Base-by-base conservation (phyloP, 2,113 vertebrate species). In the Crotalus viridis region DNA sequence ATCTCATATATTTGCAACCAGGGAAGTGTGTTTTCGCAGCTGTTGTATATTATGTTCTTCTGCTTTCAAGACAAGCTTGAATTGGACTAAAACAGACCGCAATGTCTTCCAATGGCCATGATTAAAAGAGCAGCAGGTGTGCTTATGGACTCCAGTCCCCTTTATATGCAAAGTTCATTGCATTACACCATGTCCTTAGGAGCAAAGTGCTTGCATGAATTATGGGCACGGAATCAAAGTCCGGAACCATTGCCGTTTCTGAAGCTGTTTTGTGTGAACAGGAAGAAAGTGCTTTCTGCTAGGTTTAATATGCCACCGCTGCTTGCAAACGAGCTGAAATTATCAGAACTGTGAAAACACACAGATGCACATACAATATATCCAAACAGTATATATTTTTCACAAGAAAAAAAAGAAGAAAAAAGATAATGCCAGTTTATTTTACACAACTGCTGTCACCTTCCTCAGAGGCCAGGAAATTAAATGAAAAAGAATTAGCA, bases 141-240 rank as follows among this genome's bases (percentile, higher is more conserved):
- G 91, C 94, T 93, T 91, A 52, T 93, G 88, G 89, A 64, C 93
- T 69, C 56, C 91, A 93, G 26, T 59, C 92, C 92, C 90, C 94
- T 95, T 55, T 54, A 59, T 22, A 39, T 94, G 93, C 94, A 92
- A 95, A 95, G 85, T 64, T 95, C 92, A 96, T 54, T 88, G 90
- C 48, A 55, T 61, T 24, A 12, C 94, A 87, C 91, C 96, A 91
- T 85, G 94, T 94, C 92, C 94, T 61, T 69, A 86, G 93, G 94
- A 96, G 91, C 87, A 93, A 97, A 97, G 96, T 96, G 96, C 93
- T 94, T 94, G 3, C 90, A 92, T 92, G 95, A 87, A 96, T 95
- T 94, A 96, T n/a, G 3, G 19, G 33, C 69, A 39, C 1, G 6
- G 69, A 39, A 81, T 39, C 74, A 21, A n/a, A 88, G 56, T 46